Conservation (phyloP, 2,113 vertebrate species). For the Geothlypis trichas region DNA sequence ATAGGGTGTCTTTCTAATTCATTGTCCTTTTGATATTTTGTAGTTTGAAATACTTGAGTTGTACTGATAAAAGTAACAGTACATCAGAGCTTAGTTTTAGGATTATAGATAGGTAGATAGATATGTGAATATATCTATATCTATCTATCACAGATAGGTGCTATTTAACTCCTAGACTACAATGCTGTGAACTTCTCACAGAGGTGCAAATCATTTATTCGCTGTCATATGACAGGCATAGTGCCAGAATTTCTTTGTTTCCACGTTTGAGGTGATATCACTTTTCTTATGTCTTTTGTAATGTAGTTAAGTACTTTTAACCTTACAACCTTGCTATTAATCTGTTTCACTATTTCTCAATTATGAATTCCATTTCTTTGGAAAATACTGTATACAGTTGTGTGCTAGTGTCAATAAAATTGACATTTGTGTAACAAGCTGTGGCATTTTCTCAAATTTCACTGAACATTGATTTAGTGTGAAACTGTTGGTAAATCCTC, state of each 20-base stretch:
- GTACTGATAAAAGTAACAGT: not conserved
- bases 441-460: slow-evolving; percentile 78
- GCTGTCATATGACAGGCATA: slow-evolving; percentile 51
- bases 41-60: slow-evolving; percentile 7
- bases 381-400: slow-evolving; percentile 83
- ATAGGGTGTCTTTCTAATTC: not conserved
- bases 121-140: not conserved
- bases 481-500: slow-evolving; percentile 53
- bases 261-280: slow-evolving; percentile 50
- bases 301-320: slow-evolving; percentile 68
- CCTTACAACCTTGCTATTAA: slow-evolving; percentile 61
- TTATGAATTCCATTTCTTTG: slow-evolving; percentile 72
- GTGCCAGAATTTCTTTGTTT: slow-evolving; percentile 75
- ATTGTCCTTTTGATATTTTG: not conserved
- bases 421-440: slow-evolving; percentile 82
- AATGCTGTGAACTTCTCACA: slow-evolving; percentile 49
- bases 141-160: not conserved
- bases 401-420: slow-evolving; percentile 93
- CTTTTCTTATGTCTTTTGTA: slow-evolving; percentile 73
- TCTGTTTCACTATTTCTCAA: slow-evolving; percentile 73
- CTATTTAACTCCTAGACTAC: slow-evolving; percentile 41
- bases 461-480: slow-evolving; percentile 68
- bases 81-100: not conserved
- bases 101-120: slow-evolving; percentile 2
- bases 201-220: slow-evolving; percentile 50